Base-by-base conservation (phyloP, 37 sponge, comb jelly and placozoan genomes). In the Eunapius fragilis region DNA sequence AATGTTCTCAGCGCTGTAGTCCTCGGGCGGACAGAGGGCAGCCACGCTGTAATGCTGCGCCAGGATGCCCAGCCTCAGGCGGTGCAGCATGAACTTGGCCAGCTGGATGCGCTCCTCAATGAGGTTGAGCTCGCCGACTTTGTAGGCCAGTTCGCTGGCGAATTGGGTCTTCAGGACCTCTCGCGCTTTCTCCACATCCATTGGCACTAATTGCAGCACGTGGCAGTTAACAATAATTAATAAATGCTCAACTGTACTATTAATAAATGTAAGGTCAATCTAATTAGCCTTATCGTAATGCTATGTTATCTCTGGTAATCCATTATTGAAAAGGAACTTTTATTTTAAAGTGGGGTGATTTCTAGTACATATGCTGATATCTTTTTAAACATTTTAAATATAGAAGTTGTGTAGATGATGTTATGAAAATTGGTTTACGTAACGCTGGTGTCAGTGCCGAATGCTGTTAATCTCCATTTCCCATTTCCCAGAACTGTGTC, bases 91-190 rank as follows among this genome's bases (percentile, higher is more conserved):
- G 67, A 85, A 25, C 80, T 86, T 90, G 5, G 91, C 86, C 30
- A 85, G 86, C 11, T 31, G 71, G n/a, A 90, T 90, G 25, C 86
- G 67, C 6, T 86, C 86, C 35, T 90, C 91, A 22, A 90, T 86
- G 0, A 32, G 71, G 27, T 69, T 70, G 31, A 90, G 82, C 71
- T 90, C 91, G 23, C 72, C 70, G 13, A 80, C 85, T 75, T 89
- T 89, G 81, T 84, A 84, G 17, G 31, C 48, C 76, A 85, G 49
- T 68, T 89, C 90, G 4, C 19, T 35, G 11, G 67, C 84, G 79
- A 89, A 84, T 38, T 89, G 89, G 47, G 83, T 80, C 37, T 67
- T 70, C 68, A 89, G 47, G 27, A 89, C 79, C 12, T 31, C 34
- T 37, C 81, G 19, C 26, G 41, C 41, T 41, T 41, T 41, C 6